Percentiles rank a stretch among this genome's conserved stretches.
Conservation (phyloP, 2,113 vertebrate genomes). For the Callionymus lyra region DNA sequence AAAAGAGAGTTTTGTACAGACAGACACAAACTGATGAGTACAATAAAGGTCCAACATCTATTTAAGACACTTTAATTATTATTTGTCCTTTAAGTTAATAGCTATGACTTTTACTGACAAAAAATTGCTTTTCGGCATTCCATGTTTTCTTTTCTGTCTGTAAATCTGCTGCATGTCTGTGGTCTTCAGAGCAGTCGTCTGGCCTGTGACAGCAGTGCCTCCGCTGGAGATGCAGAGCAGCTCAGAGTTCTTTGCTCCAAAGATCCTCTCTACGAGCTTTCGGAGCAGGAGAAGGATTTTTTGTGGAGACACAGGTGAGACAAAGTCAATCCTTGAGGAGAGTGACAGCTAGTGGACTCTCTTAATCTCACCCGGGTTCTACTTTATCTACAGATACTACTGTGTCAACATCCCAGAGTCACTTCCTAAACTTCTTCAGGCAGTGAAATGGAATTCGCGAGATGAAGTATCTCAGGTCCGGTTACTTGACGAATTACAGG, state of each 20-base stretch:
- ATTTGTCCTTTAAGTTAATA: too few relatives aligned
- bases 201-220: slow-evolving; percentile 87
- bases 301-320: slow-evolving; percentile 91
- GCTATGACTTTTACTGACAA: too few relatives aligned
- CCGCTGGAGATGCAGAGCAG: slow-evolving; percentile 89
- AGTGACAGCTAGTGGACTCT: too few relatives aligned
- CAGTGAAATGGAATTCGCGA: slow-evolving; percentile 98
- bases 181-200: slow-evolving; percentile 90
- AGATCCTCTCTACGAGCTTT: slow-evolving; percentile 96
- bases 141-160: too few relatives aligned
- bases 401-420: slow-evolving; percentile 90
- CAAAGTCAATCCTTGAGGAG: too few relatives aligned
- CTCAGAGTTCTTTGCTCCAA: slow-evolving; percentile 83
- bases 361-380: not conserved
- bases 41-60: too few relatives aligned
- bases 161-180: too few relatives aligned
- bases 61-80: too few relatives aligned
- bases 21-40: too few relatives aligned
- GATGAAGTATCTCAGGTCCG: slow-evolving; percentile 91
- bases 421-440: slow-evolving; percentile 90
- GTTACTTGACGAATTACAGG: slow-evolving; percentile 26
- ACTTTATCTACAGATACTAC: slow-evolving; percentile 70
- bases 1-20: too few relatives aligned
- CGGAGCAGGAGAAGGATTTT: slow-evolving; percentile 98
- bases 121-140: too few relatives aligned